A percentile compares a stretch with the other conserved stretches of the same genome.
phyloP scores from a whole-genome alignment of 2,113 vertebrate species.

The Micromys minutus region DNA sequence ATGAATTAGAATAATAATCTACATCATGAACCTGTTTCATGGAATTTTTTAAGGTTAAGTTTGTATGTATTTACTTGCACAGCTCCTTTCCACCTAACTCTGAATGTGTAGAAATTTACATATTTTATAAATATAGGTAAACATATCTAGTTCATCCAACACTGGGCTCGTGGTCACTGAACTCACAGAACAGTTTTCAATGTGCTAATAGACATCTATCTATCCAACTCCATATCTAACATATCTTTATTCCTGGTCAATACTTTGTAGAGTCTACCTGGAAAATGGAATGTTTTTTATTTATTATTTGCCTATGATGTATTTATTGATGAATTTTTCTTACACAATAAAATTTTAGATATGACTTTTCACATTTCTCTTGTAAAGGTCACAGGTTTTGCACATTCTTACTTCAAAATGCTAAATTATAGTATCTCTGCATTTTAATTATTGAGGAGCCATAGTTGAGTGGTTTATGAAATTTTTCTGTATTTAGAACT shows the following conservation, averaged over 20 bases:
- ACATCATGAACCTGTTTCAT: not conserved
- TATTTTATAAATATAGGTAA: not conserved
- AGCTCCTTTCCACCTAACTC: not conserved
- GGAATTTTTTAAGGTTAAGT: not conserved
- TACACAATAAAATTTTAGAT: not conserved
- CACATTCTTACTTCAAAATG: not conserved
- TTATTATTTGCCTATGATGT: not conserved
- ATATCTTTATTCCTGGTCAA: not conserved
- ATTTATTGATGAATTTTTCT: not conserved
- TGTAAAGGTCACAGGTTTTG: not conserved
- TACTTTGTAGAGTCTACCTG: not conserved
- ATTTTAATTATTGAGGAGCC: not conserved
- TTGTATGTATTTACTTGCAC: not conserved
- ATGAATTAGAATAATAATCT: not conserved
- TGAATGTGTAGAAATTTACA: not conserved
- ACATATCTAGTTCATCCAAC: not conserved
- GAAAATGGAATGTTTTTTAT: not conserved
- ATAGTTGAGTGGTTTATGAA: not conserved
- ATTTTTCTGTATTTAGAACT: not conserved
- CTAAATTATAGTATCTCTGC: not conserved
- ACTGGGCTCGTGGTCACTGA: not conserved
- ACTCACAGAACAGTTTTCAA: not conserved
- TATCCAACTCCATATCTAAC: not conserved
- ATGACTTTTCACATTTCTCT: not conserved
- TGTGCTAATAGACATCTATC: not conserved